These are phyloP conservation scores for Poecilobothrus nobilitatus DNA, from an alignment of 2,888 invertebrate genomes.

Conservation along the genomic window DNA sequence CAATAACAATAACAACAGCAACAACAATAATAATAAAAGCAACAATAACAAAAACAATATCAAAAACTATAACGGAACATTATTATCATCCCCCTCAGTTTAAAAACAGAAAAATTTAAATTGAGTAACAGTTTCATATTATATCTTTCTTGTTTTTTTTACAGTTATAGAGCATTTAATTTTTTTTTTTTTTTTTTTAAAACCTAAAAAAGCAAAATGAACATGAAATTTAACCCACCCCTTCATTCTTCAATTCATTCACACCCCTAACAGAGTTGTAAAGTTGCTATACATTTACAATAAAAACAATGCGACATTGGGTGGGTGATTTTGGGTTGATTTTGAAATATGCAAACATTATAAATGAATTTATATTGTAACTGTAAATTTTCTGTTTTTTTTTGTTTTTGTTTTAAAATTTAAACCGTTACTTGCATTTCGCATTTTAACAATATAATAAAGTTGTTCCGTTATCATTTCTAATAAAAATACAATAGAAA, in stretches of 20 bases:
- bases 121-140: neutral
- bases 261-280: too few relatives aligned
- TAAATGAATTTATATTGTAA: neutral
- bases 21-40: too few relatives aligned
- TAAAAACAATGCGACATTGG: neutral
- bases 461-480: too few relatives aligned
- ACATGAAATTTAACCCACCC: neutral
- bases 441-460: neutral
- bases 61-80: too few relatives aligned
- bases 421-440: slow-evolving; percentile 1
- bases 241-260: neutral
- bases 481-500: too few relatives aligned
- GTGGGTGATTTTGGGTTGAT: neutral
- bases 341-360: neutral
- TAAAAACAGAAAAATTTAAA: neutral
- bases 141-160: neutral
- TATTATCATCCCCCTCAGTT: slow-evolving; percentile 1
- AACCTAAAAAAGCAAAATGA: neutral
- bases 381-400: too few relatives aligned
- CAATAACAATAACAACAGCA: too few relatives aligned
- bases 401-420: neutral
- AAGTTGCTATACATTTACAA: too few relatives aligned
- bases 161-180: neutral
- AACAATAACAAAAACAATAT: too few relatives aligned
- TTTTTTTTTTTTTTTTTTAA: neutral